Evolutionary conservation across 2,888 invertebrate genomes (phyloP), one percentile per base, ranked within the genome.

Genomic region (Actias luna): DNA sequence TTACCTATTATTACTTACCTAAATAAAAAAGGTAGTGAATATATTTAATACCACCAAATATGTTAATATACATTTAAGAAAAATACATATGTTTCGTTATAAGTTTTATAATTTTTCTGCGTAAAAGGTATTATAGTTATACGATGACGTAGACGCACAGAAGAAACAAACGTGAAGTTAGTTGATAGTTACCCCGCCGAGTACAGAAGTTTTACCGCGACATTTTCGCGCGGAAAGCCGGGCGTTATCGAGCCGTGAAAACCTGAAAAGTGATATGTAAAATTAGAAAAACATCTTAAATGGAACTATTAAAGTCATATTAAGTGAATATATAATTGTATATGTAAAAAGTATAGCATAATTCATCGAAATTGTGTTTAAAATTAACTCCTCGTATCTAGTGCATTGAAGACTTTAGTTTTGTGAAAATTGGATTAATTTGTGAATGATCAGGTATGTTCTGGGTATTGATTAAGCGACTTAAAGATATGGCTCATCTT

Each of bases 181-280:
- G 89, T 72, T 64, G 68, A 65, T 79, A 78, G 76, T 84, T 69
- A 75, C 75, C 78, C 80, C 81, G 78, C 77, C 75, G 80, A 79
- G 83, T 68, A 79, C 77, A 79, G 74, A 83, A 85, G 85, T 88
- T 89, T 92, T 89, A 90, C 89, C 92, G 93, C 93, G 92, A 92
- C 90, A 92, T 93, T 93, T 92, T 92, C 93, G 93, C 93, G 93
- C 93, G 93, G 92, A 91, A 92, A 89, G 92, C 91, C 91, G 91
- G 92, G 89, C 92, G 90, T 90, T 91, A 92, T 90, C 84, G 87
- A 92, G 90, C 90, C 89, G 89, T 91, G 88, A 89, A 92, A 91
- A 89, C 77, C 84, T 87, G 76, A 85, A 88, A 88, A 88, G 79
- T 81, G 82, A 75, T 78, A 79, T 84, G 75, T 78, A 81, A 79